These are phyloP conservation scores for Epinephelus malabaricus DNA, from an alignment of 2,797 vertebrate species.

Conservation along the genomic window DNA sequence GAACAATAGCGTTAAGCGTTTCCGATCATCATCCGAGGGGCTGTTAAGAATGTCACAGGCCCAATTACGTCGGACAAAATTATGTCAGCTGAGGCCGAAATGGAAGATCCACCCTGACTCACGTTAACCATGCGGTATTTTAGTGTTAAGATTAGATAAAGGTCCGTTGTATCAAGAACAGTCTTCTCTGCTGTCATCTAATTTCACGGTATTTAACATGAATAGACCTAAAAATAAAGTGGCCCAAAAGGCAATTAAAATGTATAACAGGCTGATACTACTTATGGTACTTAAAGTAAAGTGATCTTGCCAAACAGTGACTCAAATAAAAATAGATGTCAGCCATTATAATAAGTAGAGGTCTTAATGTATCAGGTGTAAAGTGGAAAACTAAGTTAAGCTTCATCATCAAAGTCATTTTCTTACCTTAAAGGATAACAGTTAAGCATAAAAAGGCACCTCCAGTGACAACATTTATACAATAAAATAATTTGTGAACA, in stretches of 20 bases:
- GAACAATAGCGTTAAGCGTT: neutral
- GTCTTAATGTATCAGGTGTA: neutral
- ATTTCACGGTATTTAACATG: too few species aligned
- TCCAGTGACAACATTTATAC: neutral
- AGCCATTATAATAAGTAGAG: neutral
- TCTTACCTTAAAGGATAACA: neutral
- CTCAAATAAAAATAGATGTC: neutral
- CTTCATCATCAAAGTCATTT: neutral
- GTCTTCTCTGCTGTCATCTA: neutral
- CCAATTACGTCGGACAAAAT: constrained; percentile 49
- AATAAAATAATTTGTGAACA: neutral
- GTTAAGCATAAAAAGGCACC: neutral
- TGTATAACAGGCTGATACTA: neutral
- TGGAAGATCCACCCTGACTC: constrained; percentile 22
- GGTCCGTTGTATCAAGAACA: too few species aligned
- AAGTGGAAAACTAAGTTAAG: neutral
- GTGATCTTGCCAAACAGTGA: neutral
- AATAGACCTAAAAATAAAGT: neutral
- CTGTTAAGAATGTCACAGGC: constrained; percentile 44
- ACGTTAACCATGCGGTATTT: neutral
- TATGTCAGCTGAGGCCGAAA: constrained; percentile 42
- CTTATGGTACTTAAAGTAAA: neutral
- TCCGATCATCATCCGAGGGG: neutral
- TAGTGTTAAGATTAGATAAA: neutral
- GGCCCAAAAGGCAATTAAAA: neutral